Evolutionary conservation across 2,797 vertebrate species (phyloP).

Genomic region (Scolopax bukidnonensis): DNA sequence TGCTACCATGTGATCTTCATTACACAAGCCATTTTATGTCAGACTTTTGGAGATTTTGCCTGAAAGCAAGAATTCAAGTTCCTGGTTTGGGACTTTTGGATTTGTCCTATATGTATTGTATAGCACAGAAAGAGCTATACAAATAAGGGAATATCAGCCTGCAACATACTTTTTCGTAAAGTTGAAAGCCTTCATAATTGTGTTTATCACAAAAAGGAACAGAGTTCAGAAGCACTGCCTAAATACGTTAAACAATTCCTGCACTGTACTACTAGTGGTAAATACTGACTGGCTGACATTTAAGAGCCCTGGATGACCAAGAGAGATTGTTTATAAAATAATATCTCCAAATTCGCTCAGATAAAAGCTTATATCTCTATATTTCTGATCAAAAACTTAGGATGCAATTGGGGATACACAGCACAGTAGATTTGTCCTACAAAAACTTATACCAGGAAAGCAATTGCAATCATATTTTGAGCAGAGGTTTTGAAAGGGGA

Average conservation of each 20-base stretch:
- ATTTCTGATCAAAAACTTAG: not conserved
- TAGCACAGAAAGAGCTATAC: not conserved
- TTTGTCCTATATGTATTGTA: not conserved
- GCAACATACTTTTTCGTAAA: not conserved
- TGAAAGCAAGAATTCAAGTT: not conserved
- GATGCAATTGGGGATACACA: not conserved
- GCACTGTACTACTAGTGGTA: not conserved
- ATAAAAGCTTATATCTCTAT: not conserved
- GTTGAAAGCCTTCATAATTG: not conserved
- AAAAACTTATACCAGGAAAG: not conserved
- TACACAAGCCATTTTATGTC: not conserved
- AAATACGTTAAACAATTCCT: not conserved
- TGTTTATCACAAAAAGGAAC: not conserved
- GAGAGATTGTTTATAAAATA: not conserved
- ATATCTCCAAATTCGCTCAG: not conserved
- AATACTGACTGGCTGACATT: slow-evolving; percentile 8
- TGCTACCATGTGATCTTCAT: not conserved
- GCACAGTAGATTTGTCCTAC: not conserved
- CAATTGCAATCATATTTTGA: slow-evolving; percentile 3
- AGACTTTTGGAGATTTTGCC: not conserved
- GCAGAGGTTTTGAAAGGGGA: not conserved
- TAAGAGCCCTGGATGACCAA: not conserved
- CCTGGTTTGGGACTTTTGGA: not conserved
- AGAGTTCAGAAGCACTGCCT: not conserved
- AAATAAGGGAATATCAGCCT: not conserved